phyloP scores from a whole-genome alignment of 2,113 vertebrate genomes.

The Eulacestoma nigropectus region DNA sequence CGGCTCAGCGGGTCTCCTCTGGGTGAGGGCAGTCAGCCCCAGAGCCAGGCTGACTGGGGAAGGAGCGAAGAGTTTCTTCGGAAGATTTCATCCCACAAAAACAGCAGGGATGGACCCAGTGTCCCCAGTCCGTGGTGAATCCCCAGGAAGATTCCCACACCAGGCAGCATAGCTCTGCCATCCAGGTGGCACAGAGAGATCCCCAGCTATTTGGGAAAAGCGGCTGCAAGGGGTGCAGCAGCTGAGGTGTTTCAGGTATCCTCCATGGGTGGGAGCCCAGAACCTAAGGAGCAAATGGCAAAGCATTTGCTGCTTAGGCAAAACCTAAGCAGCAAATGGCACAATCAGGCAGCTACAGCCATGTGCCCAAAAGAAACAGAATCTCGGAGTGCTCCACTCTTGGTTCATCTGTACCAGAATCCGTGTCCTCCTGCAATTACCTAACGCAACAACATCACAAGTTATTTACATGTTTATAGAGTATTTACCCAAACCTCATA shows the following conservation, averaged over 20 bases:
- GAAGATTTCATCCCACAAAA: background rate
- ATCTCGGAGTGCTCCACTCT: fast-evolving
- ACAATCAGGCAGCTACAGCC: background rate
- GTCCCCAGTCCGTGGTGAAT: background rate
- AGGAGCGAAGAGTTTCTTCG: background rate
- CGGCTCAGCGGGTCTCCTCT: background rate
- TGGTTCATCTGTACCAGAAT: background rate
- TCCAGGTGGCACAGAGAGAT: background rate
- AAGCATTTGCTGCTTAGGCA: no score
- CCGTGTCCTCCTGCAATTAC: background rate
- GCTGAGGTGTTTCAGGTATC: background rate
- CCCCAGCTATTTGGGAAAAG: background rate
- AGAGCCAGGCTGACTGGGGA: background rate
- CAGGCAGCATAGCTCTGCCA: background rate
- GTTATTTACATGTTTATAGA: constrained; percentile 50
- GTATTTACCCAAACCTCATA: constrained; percentile 30
- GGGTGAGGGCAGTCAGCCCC: background rate
- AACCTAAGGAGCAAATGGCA: background rate
- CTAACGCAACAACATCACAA: background rate
- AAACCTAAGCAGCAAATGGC: background rate
- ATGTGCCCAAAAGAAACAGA: background rate
- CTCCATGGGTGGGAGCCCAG: background rate
- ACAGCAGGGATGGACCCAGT: background rate
- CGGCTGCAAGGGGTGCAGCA: background rate
- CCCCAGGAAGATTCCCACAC: background rate